phyloP scores from a whole-genome alignment of 2,113 vertebrate species.

The Phycodurus eques region DNA sequence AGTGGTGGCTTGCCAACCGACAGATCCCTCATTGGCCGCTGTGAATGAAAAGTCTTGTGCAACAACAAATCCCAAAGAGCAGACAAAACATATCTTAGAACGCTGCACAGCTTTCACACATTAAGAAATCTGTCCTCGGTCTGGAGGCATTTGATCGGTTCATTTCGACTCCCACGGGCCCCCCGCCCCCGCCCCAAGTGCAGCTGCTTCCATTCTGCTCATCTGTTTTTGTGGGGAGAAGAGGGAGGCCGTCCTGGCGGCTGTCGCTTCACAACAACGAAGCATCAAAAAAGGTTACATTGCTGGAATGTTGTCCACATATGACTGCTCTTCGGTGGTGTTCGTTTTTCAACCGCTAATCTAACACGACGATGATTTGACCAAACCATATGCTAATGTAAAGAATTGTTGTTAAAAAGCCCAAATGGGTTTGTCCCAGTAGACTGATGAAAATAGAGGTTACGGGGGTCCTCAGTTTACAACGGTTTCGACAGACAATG shows the following conservation, averaged over 20 bases:
- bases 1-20: constrained; percentile 39
- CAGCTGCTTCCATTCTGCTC: constrained; percentile 68
- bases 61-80: constrained; percentile 51
- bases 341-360: constrained; percentile 13
- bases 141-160: constrained; percentile 67
- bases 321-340: constrained; percentile 22
- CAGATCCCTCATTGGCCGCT: constrained; percentile 20
- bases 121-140: constrained; percentile 70
- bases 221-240: constrained; percentile 54
- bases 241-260: constrained; percentile 44
- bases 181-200: constrained; percentile 16
- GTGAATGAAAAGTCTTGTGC: constrained; percentile 17
- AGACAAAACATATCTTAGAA: constrained; percentile 70
- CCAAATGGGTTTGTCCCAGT: background rate
- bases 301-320: constrained; percentile 23
- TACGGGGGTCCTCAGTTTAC: background rate
- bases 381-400: background rate
- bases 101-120: constrained; percentile 65
- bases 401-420: background rate
- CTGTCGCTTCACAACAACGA: constrained; percentile 46
- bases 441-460: background rate
- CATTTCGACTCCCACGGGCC: constrained; percentile 63
- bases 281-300: constrained; percentile 25
- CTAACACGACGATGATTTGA: background rate
- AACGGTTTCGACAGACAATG: background rate